Percentiles rank a stretch among this genome's conserved stretches.
Evolutionary conservation across 2,797 vertebrate genomes (phyloP).

Genomic region (Lepilemur ruficaudatus): DNA sequence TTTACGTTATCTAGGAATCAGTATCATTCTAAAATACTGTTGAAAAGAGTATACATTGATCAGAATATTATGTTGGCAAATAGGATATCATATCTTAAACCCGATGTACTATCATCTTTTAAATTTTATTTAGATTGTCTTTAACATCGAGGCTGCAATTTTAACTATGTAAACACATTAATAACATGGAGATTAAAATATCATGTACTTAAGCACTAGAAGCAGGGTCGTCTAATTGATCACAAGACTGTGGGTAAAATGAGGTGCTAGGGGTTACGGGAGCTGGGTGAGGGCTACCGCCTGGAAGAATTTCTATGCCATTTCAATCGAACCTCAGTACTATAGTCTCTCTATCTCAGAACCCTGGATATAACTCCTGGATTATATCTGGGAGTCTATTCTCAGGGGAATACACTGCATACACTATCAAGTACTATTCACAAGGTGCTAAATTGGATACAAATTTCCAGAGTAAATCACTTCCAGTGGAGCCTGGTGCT

Average conservation of each 20-base stretch:
- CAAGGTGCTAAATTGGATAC: neutral
- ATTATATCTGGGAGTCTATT: neutral
- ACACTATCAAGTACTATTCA: neutral
- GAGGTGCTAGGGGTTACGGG: neutral
- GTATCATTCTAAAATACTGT: neutral
- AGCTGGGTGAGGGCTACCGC: neutral
- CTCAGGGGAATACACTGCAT: neutral
- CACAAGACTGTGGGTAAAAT: no score
- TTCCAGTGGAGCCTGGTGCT: neutral
- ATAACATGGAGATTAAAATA: neutral
- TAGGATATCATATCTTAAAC: neutral
- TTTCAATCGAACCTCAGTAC: neutral
- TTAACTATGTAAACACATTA: neutral
- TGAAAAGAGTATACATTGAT: constrained; percentile 4
- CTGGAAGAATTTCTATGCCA: neutral
- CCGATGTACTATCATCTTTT: neutral
- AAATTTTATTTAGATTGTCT: neutral
- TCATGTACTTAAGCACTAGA: neutral
- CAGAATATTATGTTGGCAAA: neutral
- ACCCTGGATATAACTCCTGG: neutral
- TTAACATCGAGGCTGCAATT: neutral
- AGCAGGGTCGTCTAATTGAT: neutral
- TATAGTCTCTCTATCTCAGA: neutral
- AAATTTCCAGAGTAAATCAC: neutral
- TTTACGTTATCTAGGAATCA: neutral